Conservation (phyloP, 2,113 vertebrate genomes). For the Perca flavescens region DNA sequence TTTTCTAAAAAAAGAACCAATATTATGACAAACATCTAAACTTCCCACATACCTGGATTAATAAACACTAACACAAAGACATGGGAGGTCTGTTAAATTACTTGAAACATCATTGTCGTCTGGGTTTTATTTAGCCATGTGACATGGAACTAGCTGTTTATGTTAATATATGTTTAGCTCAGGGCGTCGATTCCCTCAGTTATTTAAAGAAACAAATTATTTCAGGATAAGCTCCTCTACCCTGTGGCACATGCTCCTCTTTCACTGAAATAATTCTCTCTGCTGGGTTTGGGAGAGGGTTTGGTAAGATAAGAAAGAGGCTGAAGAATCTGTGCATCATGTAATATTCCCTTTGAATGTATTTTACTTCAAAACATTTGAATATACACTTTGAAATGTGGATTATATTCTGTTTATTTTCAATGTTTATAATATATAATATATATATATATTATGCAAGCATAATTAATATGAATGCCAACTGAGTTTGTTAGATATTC, state of each 20-base stretch:
- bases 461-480: constrained; percentile 21
- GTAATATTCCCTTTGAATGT: constrained; percentile 39
- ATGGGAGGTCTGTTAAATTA: not conserved
- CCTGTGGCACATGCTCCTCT: constrained; percentile 72
- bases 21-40: constrained; percentile 17
- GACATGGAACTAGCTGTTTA: constrained; percentile 41
- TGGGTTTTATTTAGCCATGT: not conserved
- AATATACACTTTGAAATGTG: not conserved
- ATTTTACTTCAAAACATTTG: not conserved
- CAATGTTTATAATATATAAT: not conserved
- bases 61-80: constrained; percentile 4
- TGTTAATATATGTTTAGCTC: constrained; percentile 66
- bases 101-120: constrained; percentile 8
- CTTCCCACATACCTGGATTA: not conserved
- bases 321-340: not conserved
- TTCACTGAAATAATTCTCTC: constrained; percentile 61
- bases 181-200: constrained; percentile 62
- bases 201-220: constrained; percentile 84
- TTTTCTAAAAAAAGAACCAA: not conserved
- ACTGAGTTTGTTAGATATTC: constrained; percentile 10
- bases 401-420: not conserved
- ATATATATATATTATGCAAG: too few relatives aligned
- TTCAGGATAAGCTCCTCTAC: constrained; percentile 76
- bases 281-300: constrained; percentile 16
- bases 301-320: not conserved